Evolutionary conservation across 1,140 invertebrate genomes (phyloP).

Genomic region (Holcopasites calliopsidis): DNA sequence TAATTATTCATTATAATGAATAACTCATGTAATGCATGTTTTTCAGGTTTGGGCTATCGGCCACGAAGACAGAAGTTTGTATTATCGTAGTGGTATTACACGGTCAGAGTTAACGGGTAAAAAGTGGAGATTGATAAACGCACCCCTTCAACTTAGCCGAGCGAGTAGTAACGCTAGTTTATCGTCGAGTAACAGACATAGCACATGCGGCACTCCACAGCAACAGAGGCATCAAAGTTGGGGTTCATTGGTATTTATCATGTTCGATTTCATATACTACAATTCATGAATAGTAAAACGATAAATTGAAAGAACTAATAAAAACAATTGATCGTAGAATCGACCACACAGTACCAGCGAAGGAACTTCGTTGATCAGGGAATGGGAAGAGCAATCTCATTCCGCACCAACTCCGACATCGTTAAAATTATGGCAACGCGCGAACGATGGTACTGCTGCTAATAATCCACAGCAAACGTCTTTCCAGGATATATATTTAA

Average conservation of each 20-base stretch:
- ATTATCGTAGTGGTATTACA: constrained; percentile 89
- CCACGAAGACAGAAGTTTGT: constrained; percentile 86
- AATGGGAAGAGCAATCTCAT: constrained; percentile 83
- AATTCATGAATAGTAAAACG: background rate
- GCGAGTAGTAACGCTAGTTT: constrained; percentile 87
- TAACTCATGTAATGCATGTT: background rate
- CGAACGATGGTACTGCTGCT: constrained; percentile 54
- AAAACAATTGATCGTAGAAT: constrained; percentile 73
- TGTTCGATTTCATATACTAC: background rate
- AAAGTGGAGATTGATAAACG: constrained; percentile 89
- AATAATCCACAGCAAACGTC: constrained; percentile 70
- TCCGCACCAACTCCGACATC: constrained; percentile 81
- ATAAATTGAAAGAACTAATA: too few relatives aligned
- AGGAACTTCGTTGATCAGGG: constrained; percentile 71
- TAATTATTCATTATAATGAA: constrained; percentile 17
- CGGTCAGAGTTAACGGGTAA: constrained; percentile 90
- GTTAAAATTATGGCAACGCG: constrained; percentile 75
- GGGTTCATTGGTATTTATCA: constrained; percentile 74
- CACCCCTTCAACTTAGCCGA: constrained; percentile 88
- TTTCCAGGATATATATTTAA: constrained; percentile 68
- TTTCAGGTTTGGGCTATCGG: constrained; percentile 85
- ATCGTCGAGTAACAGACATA: constrained; percentile 79
- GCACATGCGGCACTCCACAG: constrained; percentile 79
- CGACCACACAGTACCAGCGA: constrained; percentile 80
- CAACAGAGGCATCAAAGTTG: constrained; percentile 76